Base-by-base conservation (phyloP, 2,888 invertebrate species). In the Cantharis rustica region DNA sequence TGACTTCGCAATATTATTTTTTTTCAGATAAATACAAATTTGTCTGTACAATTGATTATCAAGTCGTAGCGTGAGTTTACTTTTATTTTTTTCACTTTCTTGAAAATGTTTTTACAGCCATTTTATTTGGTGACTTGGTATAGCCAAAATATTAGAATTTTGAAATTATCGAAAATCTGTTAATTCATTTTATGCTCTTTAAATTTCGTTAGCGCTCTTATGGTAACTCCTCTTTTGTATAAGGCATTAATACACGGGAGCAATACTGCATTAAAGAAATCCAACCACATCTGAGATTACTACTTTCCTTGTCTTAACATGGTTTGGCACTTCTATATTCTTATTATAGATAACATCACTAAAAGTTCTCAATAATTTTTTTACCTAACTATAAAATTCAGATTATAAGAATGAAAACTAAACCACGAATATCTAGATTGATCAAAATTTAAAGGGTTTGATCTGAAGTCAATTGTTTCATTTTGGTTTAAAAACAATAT, bases 61-160 rank as follows among this genome's bases (percentile, higher is more conserved):
- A 47, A 47, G 47, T n/a, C 47, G 47, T 47, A 47, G 47, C n/a
- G 9, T 7, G 9, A 47, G 47, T 47, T 47, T 47, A n/a, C 47
- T 47, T 47, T 47, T 47, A 47, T 66, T 66, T 66, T 64, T 15
- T n/a, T 11, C 13, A 66, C 17, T 66, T 66, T 66, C 64, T 20
- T 66, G 64, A 66, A 66, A 66, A 66, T 66, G 64, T 66, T 66
- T 66, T 66, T 66, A 66, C 64, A 66, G 64, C 64, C 64, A 20
- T 23, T 66, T 66, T 20, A 20, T 66, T 66, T 17, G 13, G 23
- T 66, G 20, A 66, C 23, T n/a, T 17, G 10, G 23, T 64, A 66
- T 20, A 64, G 64, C 64, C 64, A 64, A 64, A 64, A n/a, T 16
- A 20, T 20, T 23, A 27, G 26, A 10, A 31, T 31, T 13, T 31